Base-by-base conservation (phyloP, 2,113 vertebrate species). In the Oenanthe oenanthe region DNA sequence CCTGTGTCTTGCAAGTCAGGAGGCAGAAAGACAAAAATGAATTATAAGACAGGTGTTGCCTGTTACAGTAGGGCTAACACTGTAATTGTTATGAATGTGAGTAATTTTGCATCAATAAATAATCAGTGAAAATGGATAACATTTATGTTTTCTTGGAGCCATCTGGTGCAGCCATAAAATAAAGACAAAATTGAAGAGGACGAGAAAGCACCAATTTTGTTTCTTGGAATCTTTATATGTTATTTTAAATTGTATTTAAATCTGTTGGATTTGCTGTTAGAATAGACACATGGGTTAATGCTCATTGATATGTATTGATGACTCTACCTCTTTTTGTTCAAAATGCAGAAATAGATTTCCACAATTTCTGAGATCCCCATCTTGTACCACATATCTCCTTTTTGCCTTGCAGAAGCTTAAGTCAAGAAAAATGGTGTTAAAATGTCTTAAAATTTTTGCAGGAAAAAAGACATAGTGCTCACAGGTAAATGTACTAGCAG, bases 11-110 rank as follows among this genome's bases (percentile, higher is more conserved):
- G 21, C 57, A 92, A 93, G 28, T n/a, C 47, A 84, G 48, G 54
- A 95, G 34, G 43, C 34, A 86, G 68, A 84, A 92, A 88, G 80
- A 92, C 31, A 88, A 85, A 91, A 93, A 95, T 67, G 13, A 85
- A 72, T 77, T 85, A 32, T 48, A 68, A 48, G 40, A 77, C 62
- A 94, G 61, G 72, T 90, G 66, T 82, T 95, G 87, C 60, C 51
- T 93, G 58, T 71, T 96, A 68, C 68, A 90, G 43, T 58, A 92
- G 56, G 53, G 48, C 15, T 85, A 92, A 56, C 62, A 32, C 31
- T 88, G 40, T 91, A 93, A 95, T 93, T 88, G 68, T 85, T 92
- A 91, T 63, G 81, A 92, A 95, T 92, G 34, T 80, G 66, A 96
- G 51, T 29, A 50, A 77, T 94, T 93, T 95, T 56, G 85, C 45